Evolutionary conservation across 35 echinoderm and acorn worm genomes (phyloP), one percentile per base, ranked within the genome.

Genomic region (Apostichopus parvimensis): DNA sequence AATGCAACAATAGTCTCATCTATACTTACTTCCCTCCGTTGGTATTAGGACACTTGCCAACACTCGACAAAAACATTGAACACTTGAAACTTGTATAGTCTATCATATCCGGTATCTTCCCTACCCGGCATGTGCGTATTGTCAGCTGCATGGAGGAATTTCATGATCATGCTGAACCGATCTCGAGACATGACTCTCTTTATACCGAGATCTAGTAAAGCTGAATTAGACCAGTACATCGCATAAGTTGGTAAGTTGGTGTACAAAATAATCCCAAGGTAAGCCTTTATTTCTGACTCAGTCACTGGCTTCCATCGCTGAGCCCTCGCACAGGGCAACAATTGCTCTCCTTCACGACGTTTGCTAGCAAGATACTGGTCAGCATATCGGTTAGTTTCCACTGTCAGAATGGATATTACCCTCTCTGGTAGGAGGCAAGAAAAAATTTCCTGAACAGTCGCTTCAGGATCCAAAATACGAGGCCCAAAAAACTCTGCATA

Each of bases 191-290:
- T 90, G 25, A 90, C 66, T 15, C 9, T 77, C 53, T 90, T 90
- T 90, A 90, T 77, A 56, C 73, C 88, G n/a, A 78, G 65, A 77
- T 78, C 21, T 78, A 77, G 70, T 77, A 90, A 25, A 15, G 75
- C 68, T 57, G 70, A 73, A 78, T 90, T 90, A 77, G 71, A 90
- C 88, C 71, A 90, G 71, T 90, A 6, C 75, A 78, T 78, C 8
- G 26, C 88, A 75, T 90, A 77, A 77, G 70, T 90, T 77, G 70
- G 70, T 28, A 76, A n/a, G n/a, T n/a, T n/a, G n/a, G n/a, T 90
- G 58, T 55, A 76, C n/a, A 90, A 58, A 77, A 90, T 76, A 58
- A 90, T 25, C 9, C 70, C 88, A 90, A 90, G 68, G 24, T 54
- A 90, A 9, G 88, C 66, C 57, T 78, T 90, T 17, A 90, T 77